Evolutionary conservation across 1,140 invertebrate genomes (phyloP).

Genomic region (Drosophila dunni): DNA sequence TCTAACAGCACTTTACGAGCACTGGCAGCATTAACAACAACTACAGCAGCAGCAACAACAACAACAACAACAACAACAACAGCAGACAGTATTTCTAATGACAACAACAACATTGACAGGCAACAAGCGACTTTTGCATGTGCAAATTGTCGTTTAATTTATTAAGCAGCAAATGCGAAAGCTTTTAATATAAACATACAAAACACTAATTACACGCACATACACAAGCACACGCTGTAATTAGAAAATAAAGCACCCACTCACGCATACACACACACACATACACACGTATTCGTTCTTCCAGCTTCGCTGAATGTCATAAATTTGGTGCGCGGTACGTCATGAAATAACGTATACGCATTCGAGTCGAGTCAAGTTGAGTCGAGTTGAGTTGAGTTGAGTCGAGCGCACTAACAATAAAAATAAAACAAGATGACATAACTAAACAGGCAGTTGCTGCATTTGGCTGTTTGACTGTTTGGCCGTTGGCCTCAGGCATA

Average conservation of each 20-base stretch:
- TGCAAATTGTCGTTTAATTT: slow-evolving; percentile 83
- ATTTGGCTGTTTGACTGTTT: slow-evolving; percentile 7
- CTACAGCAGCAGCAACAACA: slow-evolving; percentile 13
- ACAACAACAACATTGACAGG: slow-evolving; percentile 51
- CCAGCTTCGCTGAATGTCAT: slow-evolving; percentile 46
- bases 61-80: slow-evolving; percentile 24
- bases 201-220: slow-evolving; percentile 74
- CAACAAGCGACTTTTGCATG: slow-evolving; percentile 55
- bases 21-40: slow-evolving; percentile 14
- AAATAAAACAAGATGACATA: slow-evolving; percentile 36
- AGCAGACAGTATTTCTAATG: slow-evolving; percentile 24
- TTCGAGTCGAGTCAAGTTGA: background rate
- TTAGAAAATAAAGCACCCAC: slow-evolving; percentile 72
- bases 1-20: slow-evolving; percentile 56
- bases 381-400: background rate
- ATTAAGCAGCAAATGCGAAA: slow-evolving; percentile 69
- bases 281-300: slow-evolving; percentile 21
- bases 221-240: slow-evolving; percentile 51
- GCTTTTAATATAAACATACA: slow-evolving; percentile 77
- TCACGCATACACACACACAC: slow-evolving; percentile 21
- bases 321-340: slow-evolving; percentile 63
- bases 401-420: slow-evolving; percentile 36
- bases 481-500: slow-evolving; percentile 45
- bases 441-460: slow-evolving; percentile 27
- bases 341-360: slow-evolving; percentile 45